A percentile compares a stretch with the other conserved stretches of the same genome.
phyloP scores from a whole-genome alignment of 2,888 invertebrate species.

The Theretra japonica region DNA sequence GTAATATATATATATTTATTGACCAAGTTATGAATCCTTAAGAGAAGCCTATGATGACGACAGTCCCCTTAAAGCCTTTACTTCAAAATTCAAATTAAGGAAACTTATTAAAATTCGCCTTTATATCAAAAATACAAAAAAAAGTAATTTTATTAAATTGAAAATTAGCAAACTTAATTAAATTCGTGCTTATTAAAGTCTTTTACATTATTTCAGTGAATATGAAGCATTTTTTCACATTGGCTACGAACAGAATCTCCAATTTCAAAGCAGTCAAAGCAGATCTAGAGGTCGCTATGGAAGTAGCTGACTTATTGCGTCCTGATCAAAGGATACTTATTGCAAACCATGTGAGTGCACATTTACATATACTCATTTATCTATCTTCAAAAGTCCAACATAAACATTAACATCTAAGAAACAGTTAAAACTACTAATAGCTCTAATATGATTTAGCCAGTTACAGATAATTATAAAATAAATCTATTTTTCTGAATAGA shows the following conservation, averaged over 20 bases:
- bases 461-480: too few species aligned
- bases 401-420: too few species aligned
- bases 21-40: too few species aligned
- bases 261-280: conserved; percentile 91
- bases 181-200: background rate
- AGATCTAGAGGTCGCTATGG: conserved; percentile 86
- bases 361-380: background rate
- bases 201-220: conserved; percentile 55
- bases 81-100: background rate
- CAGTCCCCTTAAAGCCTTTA: too few species aligned
- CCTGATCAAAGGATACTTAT: conserved; percentile 84
- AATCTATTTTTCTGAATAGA: too few species aligned
- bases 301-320: conserved; percentile 77
- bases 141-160: too few species aligned
- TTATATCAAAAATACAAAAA: too few species aligned
- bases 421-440: too few species aligned
- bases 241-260: conserved; percentile 85
- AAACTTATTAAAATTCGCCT: background rate
- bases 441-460: too few species aligned
- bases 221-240: conserved; percentile 86
- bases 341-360: conserved; percentile 77
- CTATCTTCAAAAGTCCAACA: too few species aligned
- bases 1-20: too few species aligned
- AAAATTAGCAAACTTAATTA: background rate
- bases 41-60: too few species aligned